These are phyloP conservation scores for Hystrix cristata DNA, from an alignment of 2,113 vertebrate species.

Conservation along the genomic window DNA sequence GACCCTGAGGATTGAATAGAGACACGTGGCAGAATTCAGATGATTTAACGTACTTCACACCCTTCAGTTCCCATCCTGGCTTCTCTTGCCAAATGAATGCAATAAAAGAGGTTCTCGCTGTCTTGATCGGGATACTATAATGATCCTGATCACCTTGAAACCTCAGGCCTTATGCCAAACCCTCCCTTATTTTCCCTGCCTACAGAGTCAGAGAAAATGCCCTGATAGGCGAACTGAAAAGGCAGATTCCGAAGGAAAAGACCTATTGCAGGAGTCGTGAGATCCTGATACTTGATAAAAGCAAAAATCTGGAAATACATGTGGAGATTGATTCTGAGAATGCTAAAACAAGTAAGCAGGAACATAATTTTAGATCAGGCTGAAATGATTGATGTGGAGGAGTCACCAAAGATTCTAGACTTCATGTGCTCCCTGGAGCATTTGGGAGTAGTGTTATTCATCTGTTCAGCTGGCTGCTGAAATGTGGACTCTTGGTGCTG, in stretches of 20 bases:
- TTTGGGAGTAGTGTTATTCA: not conserved
- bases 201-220: not conserved
- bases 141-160: not conserved
- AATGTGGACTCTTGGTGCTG: not conserved
- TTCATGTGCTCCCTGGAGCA: not conserved
- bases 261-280: not conserved
- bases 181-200: not conserved
- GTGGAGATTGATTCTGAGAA: not conserved
- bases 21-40: not conserved
- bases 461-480: not conserved
- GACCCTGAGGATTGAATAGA: not conserved
- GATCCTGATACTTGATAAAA: not conserved
- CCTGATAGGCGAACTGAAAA: not conserved
- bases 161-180: not conserved
- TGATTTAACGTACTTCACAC: not conserved
- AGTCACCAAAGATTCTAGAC: not conserved
- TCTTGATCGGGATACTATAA: not conserved
- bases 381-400: not conserved
- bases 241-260: not conserved
- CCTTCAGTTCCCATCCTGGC: not conserved
- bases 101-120: not conserved
- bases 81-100: not conserved
- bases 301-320: not conserved
- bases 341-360: not conserved
- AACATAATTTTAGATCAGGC: not conserved